Percentiles rank a stretch among this genome's conserved stretches.
These are phyloP conservation scores for Catotricha subobsoleta DNA, from an alignment of 2,888 invertebrate genomes.

Conservation along the genomic window DNA sequence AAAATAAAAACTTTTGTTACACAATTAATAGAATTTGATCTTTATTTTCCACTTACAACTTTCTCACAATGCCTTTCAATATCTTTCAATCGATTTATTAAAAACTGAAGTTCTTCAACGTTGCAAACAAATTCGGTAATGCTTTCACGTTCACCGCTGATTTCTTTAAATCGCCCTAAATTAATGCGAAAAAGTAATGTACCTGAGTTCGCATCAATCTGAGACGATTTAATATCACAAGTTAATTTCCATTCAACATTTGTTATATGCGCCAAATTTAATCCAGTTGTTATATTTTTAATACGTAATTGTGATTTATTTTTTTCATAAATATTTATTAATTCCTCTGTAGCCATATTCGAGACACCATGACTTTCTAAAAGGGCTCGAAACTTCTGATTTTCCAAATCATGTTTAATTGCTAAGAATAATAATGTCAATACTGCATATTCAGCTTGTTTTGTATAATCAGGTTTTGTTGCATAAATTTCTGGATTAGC, in stretches of 20 bases:
- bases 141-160: slow-evolving; percentile 21
- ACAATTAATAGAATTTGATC: too few relatives aligned
- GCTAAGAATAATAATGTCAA: slow-evolving; percentile 22
- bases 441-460: slow-evolving; percentile 27
- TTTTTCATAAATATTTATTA: slow-evolving; percentile 22
- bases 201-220: slow-evolving; percentile 17
- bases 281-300: slow-evolving; percentile 21
- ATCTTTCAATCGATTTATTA: slow-evolving; percentile 26
- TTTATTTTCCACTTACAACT: slow-evolving; percentile 3
- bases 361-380: slow-evolving; percentile 19
- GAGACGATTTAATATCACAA: slow-evolving; percentile 24
- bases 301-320: slow-evolving; percentile 22
- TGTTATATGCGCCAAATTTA: slow-evolving; percentile 24
- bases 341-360: slow-evolving; percentile 19
- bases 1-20: too few relatives aligned
- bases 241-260: slow-evolving; percentile 28
- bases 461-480: slow-evolving; percentile 22
- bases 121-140: slow-evolving; percentile 26
- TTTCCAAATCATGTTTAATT: slow-evolving; percentile 22
- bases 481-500: slow-evolving; percentile 28
- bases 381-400: slow-evolving; percentile 17
- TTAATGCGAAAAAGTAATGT: slow-evolving; percentile 24
- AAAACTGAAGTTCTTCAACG: slow-evolving; percentile 27
- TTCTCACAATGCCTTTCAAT: slow-evolving; percentile 26
- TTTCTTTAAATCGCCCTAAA: slow-evolving; percentile 22